Percentiles rank a stretch among this genome's conserved stretches.
Evolutionary conservation across 2,797 vertebrate species (phyloP).

Genomic region (Sus cebifrons): DNA sequence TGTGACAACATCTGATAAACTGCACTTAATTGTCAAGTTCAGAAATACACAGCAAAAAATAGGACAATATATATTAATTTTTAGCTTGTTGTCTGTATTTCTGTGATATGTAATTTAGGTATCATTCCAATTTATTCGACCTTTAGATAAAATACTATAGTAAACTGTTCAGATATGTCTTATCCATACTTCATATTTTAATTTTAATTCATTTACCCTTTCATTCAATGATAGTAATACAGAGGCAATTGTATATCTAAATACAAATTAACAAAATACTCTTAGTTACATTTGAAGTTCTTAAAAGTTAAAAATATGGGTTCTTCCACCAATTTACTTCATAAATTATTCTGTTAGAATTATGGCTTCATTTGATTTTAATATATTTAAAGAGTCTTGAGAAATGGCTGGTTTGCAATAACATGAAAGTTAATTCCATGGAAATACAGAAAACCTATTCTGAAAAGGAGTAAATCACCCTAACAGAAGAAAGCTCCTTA

Average conservation of each 20-base stretch:
- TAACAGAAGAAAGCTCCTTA: neutral
- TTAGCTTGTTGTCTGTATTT: slow-evolving; percentile 11
- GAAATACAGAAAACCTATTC: neutral
- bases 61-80: neutral
- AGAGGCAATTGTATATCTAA: neutral
- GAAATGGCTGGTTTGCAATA: neutral
- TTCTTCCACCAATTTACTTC: neutral
- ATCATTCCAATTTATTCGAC: neutral
- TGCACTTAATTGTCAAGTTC: slow-evolving; percentile 54
- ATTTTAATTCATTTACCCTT: slow-evolving; percentile 47
- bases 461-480: neutral
- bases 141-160: slow-evolving; percentile 38
- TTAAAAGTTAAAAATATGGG: neutral
- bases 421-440: neutral
- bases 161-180: neutral
- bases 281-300: neutral
- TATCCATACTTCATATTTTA: slow-evolving; percentile 10
- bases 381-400: neutral
- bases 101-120: slow-evolving; percentile 47
- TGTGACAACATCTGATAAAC: slow-evolving; percentile 17
- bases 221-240: neutral
- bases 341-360: slow-evolving; percentile 7
- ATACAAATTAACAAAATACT: slow-evolving; percentile 34
- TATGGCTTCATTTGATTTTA: neutral
- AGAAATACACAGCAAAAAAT: slow-evolving; percentile 10